Percentiles rank a stretch among this genome's conserved stretches.
These are phyloP conservation scores for Pteromalus puparum DNA, from an alignment of 1,140 invertebrate genomes.

Conservation along the genomic window DNA sequence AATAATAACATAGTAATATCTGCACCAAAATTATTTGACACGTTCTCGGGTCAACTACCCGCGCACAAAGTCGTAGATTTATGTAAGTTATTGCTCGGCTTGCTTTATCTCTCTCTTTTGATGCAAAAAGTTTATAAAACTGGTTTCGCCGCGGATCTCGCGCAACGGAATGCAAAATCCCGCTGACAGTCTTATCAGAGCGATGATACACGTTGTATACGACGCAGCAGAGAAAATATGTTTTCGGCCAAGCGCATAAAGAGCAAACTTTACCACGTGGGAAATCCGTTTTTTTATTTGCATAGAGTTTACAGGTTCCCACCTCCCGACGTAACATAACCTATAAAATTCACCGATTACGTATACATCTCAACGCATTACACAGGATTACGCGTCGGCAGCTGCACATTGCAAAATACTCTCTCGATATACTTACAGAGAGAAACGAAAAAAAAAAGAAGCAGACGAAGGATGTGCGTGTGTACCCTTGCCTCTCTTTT, in stretches of 20 bases:
- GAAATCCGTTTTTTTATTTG: no score
- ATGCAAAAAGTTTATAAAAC: constrained; percentile 14
- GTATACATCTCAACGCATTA: not conserved
- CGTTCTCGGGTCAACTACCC: not conserved
- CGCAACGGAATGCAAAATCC: not conserved
- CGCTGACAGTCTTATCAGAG: not conserved
- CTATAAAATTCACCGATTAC: not conserved
- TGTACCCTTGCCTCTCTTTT: not conserved
- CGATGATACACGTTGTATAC: not conserved
- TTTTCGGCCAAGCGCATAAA: not conserved
- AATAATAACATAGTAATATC: no score
- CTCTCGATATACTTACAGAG: not conserved
- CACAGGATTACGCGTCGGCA: no score
- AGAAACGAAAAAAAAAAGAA: not conserved
- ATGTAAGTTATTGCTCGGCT: not conserved
- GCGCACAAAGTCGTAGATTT: not conserved
- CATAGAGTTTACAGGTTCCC: not conserved
- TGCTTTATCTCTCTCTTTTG: not conserved
- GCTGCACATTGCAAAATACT: not conserved
- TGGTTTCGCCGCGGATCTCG: not conserved
- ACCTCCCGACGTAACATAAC: not conserved
- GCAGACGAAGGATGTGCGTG: not conserved
- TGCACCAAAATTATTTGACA: not conserved
- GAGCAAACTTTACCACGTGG: not conserved
- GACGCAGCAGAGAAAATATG: not conserved